Evolutionary conservation across 1,140 invertebrate species (phyloP), one percentile per base, ranked within the genome.

Genomic region (Calosoma granatense): DNA sequence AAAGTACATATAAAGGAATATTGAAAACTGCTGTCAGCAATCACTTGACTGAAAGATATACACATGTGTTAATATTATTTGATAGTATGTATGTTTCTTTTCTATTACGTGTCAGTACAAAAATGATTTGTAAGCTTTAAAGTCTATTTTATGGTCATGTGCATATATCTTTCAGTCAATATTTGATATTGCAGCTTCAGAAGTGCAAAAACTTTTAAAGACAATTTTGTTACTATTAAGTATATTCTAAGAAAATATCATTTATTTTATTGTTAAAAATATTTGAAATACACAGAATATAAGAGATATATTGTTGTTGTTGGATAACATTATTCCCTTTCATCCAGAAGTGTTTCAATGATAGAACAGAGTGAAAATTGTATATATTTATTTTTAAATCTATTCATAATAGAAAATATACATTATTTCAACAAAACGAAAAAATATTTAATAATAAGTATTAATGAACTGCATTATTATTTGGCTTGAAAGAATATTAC

Each of bases 401-500:
- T n/a, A n/a, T n/a, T n/a, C n/a, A n/a, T n/a, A n/a, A n/a, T n/a
- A n/a, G n/a, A n/a, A n/a, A n/a, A n/a, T n/a, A n/a, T n/a, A n/a
- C n/a, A n/a, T n/a, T n/a, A n/a, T n/a, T n/a, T n/a, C n/a, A n/a
- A n/a, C n/a, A n/a, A n/a, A n/a, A n/a, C n/a, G n/a, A n/a, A n/a
- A n/a, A n/a, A n/a, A n/a, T n/a, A n/a, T n/a, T n/a, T n/a, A n/a
- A n/a, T n/a, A n/a, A n/a, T n/a, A 36, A 36, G 26, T 36, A n/a
- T n/a, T 36, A 36, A 36, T 36, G n/a, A 36, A 36, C 26, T 36
- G n/a, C n/a, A n/a, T n/a, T n/a, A n/a, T n/a, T n/a, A n/a, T n/a
- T n/a, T n/a, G n/a, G 17, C 19, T 53, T 72, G 64, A 57, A 94
- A 88, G 71, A 92, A 92, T 69, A 92, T 85, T 9, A 94, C 76